Evolutionary conservation across 2,888 invertebrate genomes (phyloP), one percentile per base, ranked within the genome.

Genomic region (Drosophila sordidapex): DNA sequence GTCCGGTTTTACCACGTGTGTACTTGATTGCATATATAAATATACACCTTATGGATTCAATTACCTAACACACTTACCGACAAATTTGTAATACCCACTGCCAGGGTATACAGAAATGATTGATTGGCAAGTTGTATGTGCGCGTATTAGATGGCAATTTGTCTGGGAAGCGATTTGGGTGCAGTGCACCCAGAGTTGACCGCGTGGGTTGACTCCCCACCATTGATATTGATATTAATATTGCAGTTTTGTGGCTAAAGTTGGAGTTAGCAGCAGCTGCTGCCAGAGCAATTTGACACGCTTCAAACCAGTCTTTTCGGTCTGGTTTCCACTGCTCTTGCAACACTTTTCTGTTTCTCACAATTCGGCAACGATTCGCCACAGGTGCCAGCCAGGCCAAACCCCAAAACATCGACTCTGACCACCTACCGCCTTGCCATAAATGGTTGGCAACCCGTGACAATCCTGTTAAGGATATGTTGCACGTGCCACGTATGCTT

Each of bases 221-320:
- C 80, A 80, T 80, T 78, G 78, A 78, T 78, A 78, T 78, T 78
- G 56, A 73, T 72, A 71, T 71, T 71, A 79, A 71, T 76, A 68
- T 81, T 76, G 71, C 62, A 61, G 71, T 76, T 76, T 56, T 29
- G 27, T 65, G 35, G 81, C 62, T 58, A 76, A 76, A 78, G 68
- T 78, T 78, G 49, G 27, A 63, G 48, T 57, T 57, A 65, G 58
- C 40, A 62, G 36, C 66, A 29, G 58, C 67, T 62, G 76, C 73
- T 72, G 74, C 65, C 85, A 33, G 48, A 62, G 78, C 78, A 81
- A 88, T 81, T 86, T 76, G 87, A 79, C 76, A 81, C 84, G 84
- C 84, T 84, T 73, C 68, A 76, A 85, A 85, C 84, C 71, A 71
- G 84, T 89, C 74, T 89, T 72, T 64, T 46, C 13, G 0, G 29